Conservation (phyloP, 2,113 vertebrate genomes). For the Rhinolophus ferrumequinum region DNA sequence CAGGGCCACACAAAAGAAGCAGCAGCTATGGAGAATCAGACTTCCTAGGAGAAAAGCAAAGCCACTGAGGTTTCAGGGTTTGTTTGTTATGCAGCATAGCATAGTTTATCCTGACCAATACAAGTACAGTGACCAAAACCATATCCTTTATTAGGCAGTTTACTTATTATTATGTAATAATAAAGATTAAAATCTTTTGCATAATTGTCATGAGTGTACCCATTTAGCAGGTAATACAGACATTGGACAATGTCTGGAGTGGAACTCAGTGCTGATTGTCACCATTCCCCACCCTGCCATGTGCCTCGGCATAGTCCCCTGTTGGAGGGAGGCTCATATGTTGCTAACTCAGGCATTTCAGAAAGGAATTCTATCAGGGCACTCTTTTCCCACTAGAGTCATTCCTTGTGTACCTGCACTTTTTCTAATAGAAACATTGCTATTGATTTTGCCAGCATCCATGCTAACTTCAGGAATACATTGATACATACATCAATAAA, state of each 20-base stretch:
- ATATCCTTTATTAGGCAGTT: not conserved
- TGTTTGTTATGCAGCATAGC: not conserved
- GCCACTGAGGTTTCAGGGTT: not conserved
- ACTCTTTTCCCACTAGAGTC: not conserved
- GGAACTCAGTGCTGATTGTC: not conserved
- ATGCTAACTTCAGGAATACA: not conserved
- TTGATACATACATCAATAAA: not conserved
- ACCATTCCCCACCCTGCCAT: not conserved
- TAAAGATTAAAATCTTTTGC: not conserved
- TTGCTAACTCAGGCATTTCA: not conserved
- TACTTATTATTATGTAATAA: not conserved
- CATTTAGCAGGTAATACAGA: not conserved
- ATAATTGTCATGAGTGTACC: not conserved
- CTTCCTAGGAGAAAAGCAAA: not conserved
- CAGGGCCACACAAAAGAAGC: not conserved
- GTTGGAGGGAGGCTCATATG: not conserved
- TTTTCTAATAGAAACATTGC: not conserved
- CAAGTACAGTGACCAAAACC: not conserved
- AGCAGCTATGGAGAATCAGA: not conserved
- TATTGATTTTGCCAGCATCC: conserved; percentile 12
- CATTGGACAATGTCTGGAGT: not conserved
- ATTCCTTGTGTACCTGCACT: not conserved
- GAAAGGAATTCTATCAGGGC: not conserved
- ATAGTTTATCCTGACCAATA: not conserved
- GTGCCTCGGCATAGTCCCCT: not conserved